These are phyloP conservation scores for Pemphredon lugubris DNA, from an alignment of 2,888 invertebrate species.

Conservation along the genomic window DNA sequence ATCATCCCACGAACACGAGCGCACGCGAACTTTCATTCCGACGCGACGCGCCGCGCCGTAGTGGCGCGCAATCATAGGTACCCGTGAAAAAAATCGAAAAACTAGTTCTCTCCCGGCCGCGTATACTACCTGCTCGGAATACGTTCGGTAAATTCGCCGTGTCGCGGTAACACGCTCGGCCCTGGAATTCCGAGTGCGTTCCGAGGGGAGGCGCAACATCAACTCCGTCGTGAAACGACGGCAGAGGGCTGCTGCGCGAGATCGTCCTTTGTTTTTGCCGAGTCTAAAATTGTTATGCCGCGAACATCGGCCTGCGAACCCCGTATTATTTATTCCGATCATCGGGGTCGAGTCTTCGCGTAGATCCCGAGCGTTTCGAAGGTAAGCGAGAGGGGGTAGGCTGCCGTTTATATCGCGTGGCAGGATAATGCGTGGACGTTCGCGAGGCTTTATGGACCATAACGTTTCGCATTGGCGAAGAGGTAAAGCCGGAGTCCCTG, in stretches of 20 bases:
- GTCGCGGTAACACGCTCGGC: constrained; percentile 4
- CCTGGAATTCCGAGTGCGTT: constrained; percentile 33
- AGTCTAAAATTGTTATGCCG: constrained; percentile 43
- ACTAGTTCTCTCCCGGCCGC: constrained; percentile 50
- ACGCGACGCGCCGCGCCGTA: background rate
- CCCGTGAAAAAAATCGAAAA: constrained; percentile 47
- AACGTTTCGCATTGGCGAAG: constrained; percentile 46
- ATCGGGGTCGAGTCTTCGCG: constrained; percentile 21
- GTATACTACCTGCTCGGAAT: constrained; percentile 45
- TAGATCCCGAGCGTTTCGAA: constrained; percentile 22
- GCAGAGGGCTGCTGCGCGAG: background rate
- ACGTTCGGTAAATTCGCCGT: constrained; percentile 45
- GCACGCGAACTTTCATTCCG: constrained; percentile 27
- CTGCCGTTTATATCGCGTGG: constrained; percentile 47
- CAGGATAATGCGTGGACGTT: constrained; percentile 48
- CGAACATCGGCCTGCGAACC: constrained; percentile 27
- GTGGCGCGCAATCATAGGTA: constrained; percentile 44
- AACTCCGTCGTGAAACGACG: background rate
- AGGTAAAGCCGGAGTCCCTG: constrained; percentile 21
- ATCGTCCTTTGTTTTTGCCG: constrained; percentile 26
- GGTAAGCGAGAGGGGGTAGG: constrained; percentile 14
- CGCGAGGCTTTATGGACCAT: constrained; percentile 54
- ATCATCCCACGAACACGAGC: constrained; percentile 27
- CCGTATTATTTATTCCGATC: constrained; percentile 47
- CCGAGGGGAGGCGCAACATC: constrained; percentile 1